Evolutionary conservation across 2,113 vertebrate species (phyloP).

Genomic region (Narcine bancroftii): DNA sequence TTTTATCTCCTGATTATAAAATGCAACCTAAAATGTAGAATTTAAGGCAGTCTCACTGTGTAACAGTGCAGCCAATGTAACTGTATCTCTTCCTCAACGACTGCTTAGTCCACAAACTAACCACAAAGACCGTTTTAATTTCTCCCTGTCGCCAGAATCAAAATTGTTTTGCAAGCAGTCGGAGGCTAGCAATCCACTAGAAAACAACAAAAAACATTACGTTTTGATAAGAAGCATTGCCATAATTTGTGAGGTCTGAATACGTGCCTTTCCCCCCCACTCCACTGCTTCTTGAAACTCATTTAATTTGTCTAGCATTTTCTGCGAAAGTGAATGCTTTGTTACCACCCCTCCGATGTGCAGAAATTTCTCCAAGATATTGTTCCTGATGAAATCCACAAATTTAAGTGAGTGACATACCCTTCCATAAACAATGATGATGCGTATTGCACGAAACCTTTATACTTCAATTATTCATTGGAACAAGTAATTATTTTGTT

Average conservation of each 20-base stretch:
- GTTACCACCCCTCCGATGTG: background rate
- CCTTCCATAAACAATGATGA: background rate
- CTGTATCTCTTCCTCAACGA: background rate
- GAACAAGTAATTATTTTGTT: background rate
- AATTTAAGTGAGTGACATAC: slow-evolving; percentile 10
- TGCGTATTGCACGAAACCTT: slow-evolving; percentile 18
- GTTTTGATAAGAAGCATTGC: background rate
- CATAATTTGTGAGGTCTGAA: background rate
- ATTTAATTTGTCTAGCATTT: background rate
- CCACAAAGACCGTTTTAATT: background rate
- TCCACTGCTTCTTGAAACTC: too few relatives aligned
- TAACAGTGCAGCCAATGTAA: background rate
- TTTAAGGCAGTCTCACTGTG: background rate
- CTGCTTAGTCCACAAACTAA: background rate
- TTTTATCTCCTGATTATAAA: background rate
- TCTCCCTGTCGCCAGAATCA: background rate
- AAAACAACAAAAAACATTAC: background rate
- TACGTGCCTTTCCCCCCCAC: background rate
- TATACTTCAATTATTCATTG: slow-evolving; percentile 28
- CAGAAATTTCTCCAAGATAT: background rate
- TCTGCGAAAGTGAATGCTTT: background rate
- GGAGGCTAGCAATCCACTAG: background rate
- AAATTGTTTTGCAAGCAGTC: background rate
- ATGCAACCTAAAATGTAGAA: background rate
- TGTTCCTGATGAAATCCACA: background rate